These are phyloP conservation scores for Mionectes olivaceus DNA, from an alignment of 2,797 vertebrate genomes.

Conservation along the genomic window DNA sequence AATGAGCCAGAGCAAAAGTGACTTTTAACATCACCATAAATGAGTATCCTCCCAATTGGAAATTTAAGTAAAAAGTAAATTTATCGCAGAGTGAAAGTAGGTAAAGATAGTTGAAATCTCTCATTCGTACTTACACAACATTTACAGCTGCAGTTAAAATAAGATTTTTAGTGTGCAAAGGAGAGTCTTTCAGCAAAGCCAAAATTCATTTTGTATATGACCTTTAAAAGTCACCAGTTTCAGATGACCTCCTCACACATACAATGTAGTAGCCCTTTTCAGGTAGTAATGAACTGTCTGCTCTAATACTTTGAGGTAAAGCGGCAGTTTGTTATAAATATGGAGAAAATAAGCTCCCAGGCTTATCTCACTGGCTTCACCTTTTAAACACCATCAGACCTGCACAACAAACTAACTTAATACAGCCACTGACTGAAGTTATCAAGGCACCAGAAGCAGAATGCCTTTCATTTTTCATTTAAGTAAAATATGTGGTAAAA, in stretches of 20 bases:
- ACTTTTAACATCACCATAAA: neutral
- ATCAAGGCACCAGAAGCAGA: neutral
- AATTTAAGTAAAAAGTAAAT: neutral
- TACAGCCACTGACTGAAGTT: neutral
- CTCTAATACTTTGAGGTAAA: constrained; percentile 41
- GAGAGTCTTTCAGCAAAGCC: constrained; percentile 1
- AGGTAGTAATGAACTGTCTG: constrained; percentile 53
- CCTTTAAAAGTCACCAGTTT: constrained; percentile 61
- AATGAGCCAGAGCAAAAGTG: neutral
- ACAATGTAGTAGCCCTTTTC: constrained; percentile 6
- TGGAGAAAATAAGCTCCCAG: constrained; percentile 34
- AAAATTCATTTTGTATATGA: constrained; percentile 43
- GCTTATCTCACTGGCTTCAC: constrained; percentile 30
- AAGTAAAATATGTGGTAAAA: neutral
- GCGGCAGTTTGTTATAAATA: constrained; percentile 11
- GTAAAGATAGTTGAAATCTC: neutral
- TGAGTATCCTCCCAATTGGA: neutral
- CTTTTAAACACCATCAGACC: constrained; percentile 11
- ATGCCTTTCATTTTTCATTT: neutral
- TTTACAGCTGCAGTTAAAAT: neutral
- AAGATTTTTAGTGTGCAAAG: constrained; percentile 14
- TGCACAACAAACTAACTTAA: neutral
- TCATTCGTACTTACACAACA: neutral
- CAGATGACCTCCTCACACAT: constrained; percentile 43
- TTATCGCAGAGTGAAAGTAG: neutral